A percentile compares a stretch with the other conserved stretches of the same genome.
phyloP scores from a whole-genome alignment of 2,888 invertebrate species.

The Nysson spinosus region DNA sequence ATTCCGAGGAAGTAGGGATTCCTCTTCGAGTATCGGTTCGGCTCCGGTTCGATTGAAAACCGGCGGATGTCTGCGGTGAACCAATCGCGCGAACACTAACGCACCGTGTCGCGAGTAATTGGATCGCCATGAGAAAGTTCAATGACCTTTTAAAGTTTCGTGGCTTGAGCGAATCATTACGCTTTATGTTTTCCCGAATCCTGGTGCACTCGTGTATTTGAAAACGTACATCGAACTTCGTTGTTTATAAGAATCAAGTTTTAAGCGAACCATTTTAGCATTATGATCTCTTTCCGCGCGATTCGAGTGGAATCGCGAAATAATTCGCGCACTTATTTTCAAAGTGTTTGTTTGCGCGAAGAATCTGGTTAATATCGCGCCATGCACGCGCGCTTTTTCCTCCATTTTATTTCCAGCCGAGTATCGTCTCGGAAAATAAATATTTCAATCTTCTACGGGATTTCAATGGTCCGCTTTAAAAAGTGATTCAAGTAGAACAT shows the following conservation, averaged over 20 bases:
- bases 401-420: not conserved
- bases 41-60: slow-evolving; percentile 29
- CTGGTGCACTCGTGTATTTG: too few species aligned
- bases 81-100: slow-evolving; percentile 38
- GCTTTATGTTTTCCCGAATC: slow-evolving; percentile 1
- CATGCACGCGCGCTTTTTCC: not conserved
- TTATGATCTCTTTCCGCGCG: too few species aligned
- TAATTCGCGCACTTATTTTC: not conserved
- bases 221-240: too few species aligned
- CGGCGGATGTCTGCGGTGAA: slow-evolving; percentile 52
- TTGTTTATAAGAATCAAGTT: not conserved
- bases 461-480: too few species aligned
- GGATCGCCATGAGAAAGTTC: slow-evolving; percentile 56
- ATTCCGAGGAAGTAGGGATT: slow-evolving; percentile 5
- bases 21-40: slow-evolving; percentile 1
- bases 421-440: too few species aligned
- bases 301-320: not conserved
- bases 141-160: slow-evolving; percentile 22
- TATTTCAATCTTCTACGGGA: too few species aligned
- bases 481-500: too few species aligned
- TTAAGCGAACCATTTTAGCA: too few species aligned
- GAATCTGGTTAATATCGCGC: not conserved
- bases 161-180: not conserved
- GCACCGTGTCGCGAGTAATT: slow-evolving; percentile 43
- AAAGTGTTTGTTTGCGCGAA: not conserved